Evolutionary conservation across 2,888 invertebrate genomes (phyloP), one percentile per base, ranked within the genome.

Genomic region (Ptychoptera albimana): DNA sequence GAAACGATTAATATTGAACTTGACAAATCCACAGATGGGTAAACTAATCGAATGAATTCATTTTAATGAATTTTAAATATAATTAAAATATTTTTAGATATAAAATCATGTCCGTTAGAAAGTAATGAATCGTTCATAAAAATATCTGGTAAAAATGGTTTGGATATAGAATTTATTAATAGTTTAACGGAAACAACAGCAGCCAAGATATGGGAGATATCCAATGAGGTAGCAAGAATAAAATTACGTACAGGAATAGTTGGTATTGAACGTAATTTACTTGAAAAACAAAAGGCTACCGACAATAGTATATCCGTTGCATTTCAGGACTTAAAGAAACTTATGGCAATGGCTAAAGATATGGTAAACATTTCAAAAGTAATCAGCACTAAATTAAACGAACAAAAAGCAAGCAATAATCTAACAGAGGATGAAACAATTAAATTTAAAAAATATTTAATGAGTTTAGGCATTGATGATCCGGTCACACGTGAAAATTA

Each of bases 341-440:
- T 98, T 3, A 98, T 99, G 87, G 78, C 77, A 45, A 89, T 88
- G 77, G 97, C 97, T 0, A 88, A 93, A 62, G 94, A 97, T 53
- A 98, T 98, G 98, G 97, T 98, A 37, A 67, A 71, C 1, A 69
- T 98, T 51, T 89, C 96, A 0, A 88, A 88, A 61, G 82, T 75
- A 51, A 96, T 98, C 55, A 89, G 96, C 29, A 76, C 74, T 41
- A 94, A 91, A 72, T 89, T 98, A 55, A 79, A 83, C 61, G 89
- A 92, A 54, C 84, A 86, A 59, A 88, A 93, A 70, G 94, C 93
- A 37, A 23, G 7, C 23, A 23, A 7, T 23, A 88, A 91, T 57
- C 88, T 96, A 50, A 89, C 91, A 4, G 93, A 96, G 64, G 96
- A 98, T 68, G 97, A 97, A 69, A 97, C 97, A 8, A 77, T 94